Conservation (phyloP, 2,113 vertebrate species). For the Ancistrus triradiatus region DNA sequence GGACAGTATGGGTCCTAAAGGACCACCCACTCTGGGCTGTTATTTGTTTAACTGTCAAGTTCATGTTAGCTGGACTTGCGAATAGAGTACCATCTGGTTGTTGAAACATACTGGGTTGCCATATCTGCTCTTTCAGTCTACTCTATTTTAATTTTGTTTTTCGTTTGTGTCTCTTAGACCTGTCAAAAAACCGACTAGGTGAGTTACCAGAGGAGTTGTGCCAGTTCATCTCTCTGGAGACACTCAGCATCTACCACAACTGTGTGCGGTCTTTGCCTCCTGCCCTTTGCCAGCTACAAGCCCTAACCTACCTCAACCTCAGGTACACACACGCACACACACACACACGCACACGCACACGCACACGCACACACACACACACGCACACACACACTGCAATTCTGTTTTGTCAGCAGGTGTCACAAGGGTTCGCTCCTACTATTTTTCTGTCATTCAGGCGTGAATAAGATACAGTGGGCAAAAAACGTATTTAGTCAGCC, state of each 20-base stretch:
- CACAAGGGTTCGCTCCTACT: too few relatives aligned
- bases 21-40: too few relatives aligned
- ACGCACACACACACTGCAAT: background rate
- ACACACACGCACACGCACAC: background rate
- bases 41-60: too few relatives aligned
- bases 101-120: too few relatives aligned
- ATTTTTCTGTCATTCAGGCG: too few relatives aligned
- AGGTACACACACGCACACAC: constrained; percentile 48
- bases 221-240: constrained; percentile 84
- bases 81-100: too few relatives aligned
- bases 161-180: constrained; percentile 63
- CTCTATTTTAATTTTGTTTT: background rate
- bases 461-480: too few relatives aligned
- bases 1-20: too few relatives aligned
- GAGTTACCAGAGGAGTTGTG: constrained; percentile 87
- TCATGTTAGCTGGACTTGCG: too few relatives aligned
- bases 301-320: constrained; percentile 85
- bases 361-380: constrained; percentile 14
- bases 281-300: constrained; percentile 81
- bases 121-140: too few relatives aligned
- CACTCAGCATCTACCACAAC: constrained; percentile 90
- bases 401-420: too few relatives aligned
- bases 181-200: constrained; percentile 88
- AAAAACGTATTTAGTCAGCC: too few relatives aligned
- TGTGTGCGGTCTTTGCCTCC: constrained; percentile 80